Evolutionary conservation across 2,797 vertebrate species (phyloP), one percentile per base, ranked within the genome.

Genomic region (Basileuterus tristriatus): DNA sequence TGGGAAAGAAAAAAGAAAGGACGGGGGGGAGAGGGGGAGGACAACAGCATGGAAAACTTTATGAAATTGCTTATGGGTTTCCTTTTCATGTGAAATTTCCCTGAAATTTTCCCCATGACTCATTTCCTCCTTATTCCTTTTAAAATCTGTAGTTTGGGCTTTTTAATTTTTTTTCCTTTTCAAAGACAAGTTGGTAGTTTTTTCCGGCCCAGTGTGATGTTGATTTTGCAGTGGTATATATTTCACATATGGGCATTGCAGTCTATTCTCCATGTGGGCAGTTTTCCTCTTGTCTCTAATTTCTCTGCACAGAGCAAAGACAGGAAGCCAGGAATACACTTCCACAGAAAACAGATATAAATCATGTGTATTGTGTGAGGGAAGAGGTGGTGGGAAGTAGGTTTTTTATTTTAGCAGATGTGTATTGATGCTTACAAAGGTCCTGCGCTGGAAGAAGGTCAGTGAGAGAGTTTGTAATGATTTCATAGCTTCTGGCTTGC

Each of bases 1-100:
- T 72, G 60, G 52, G 81, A 84, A 93, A 71, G 67, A 92, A 81
- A 76, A 81, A 84, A 83, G 24, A 64, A 82, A 39, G n/a, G 39
- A 8, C 0, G 21, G 6, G 11, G 22, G 16, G 10, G 3, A 32
- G 3, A 5, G 20, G 30, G 39, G 30, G 52, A 71, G n/a, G 65
- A 78, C 50, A 83, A 34, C 41, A 87, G 50, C 77, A 68, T 88
- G 96, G 96, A 94, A 96, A 93, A 94, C 62, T 71, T 86, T 62
- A 76, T 87, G 52, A 93, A 93, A 89, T 92, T 96, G 92, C 63
- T 93, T 29, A 55, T 95, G 86, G 36, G 81, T 92, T 96, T 96
- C 81, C 92, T 92, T 94, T 93, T 92, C 78, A 76, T 94, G 60
- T 90, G 90, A 94, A 93, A 94, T 89, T 94, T 96, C 83, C 86